A percentile compares a stretch with the other conserved stretches of the same genome.
phyloP scores from a whole-genome alignment of 2,113 vertebrate species.

The Catagonus wagneri region DNA sequence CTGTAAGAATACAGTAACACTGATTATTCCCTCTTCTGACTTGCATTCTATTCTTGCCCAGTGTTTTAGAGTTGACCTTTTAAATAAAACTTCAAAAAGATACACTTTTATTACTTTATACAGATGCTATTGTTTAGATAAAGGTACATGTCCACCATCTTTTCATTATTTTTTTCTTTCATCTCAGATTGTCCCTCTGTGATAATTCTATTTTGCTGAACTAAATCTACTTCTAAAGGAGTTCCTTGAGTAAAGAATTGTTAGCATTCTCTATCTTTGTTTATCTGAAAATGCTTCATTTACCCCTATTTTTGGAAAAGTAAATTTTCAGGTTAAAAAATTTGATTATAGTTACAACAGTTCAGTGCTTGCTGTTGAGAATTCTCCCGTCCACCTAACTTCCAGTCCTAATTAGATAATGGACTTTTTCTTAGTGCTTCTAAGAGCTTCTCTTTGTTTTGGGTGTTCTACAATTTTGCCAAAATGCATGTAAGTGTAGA shows the following conservation, averaged over 20 bases:
- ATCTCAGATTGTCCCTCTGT: background rate
- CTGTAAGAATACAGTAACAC: background rate
- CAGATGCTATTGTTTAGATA: background rate
- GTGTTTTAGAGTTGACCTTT: background rate
- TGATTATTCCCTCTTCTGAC: background rate
- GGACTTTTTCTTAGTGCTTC: background rate
- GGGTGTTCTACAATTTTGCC: background rate
- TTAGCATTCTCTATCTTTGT: background rate
- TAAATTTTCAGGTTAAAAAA: background rate
- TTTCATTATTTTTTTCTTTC: background rate
- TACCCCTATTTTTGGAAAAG: conserved; percentile 21
- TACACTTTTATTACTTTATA: background rate
- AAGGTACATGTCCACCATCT: background rate
- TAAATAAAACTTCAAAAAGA: background rate
- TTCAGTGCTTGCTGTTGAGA: background rate
- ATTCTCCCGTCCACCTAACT: background rate
- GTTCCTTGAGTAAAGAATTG: background rate
- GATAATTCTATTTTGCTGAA: background rate
- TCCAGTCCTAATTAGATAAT: background rate
- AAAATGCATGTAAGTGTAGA: background rate
- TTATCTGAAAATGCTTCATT: background rate
- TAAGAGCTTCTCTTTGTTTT: background rate
- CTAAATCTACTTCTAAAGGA: background rate
- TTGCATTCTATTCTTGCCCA: background rate
- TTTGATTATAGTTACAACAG: background rate